Base-by-base conservation (phyloP, 2,888 invertebrate genomes). In the Siphlonurus alternatus region DNA sequence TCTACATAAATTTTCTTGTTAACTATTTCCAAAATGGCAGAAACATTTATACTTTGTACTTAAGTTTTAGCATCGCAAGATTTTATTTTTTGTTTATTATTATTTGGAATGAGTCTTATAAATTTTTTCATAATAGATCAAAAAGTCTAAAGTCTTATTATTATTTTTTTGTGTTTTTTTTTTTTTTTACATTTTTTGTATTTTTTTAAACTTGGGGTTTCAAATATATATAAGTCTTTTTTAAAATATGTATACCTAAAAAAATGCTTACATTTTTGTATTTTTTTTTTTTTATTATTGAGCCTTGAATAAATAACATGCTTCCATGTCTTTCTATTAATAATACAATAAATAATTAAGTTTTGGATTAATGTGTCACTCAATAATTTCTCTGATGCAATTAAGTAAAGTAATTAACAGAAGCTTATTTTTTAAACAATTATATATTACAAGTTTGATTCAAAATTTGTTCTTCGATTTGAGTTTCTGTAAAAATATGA, bases 31-130 rank as follows among this genome's bases (percentile, higher is more conserved):
- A 56, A 56, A 20, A 56, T 7, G 56, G 22, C 56, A 56, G 19
- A n/a, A 56, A 56, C 56, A 56, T 56, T 56, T 56, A 56, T 22
- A 56, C 56, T 56, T 56, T 56, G 56, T 56, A 56, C 56, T 56
- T 56, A 3, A 56, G 56, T 56, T n/a, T 56, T n/a, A 20, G 38
- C 38, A 38, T 38, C 22, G 22, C n/a, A 56, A 56, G 20, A 18
- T 10, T 56, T 51, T 51, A n/a, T 51, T 51, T 51, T 51, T 10
- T 51, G 10, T n/a, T 15, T 51, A 51, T 51, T n/a, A 51, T 20
- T 56, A 20, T 56, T 56, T n/a, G 56, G 22, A 38, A 56, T 56
- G 56, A 56, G 56, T 56, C 56, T 56, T 56, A 56, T 22, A 22
- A 10, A 20, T 56, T n/a, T 22, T 56, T 56, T 15, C 10, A 51